These are phyloP conservation scores for Chrysogorgia sp. DNA, from an alignment of 92 coral and sea anemone species.

Conservation along the genomic window DNA sequence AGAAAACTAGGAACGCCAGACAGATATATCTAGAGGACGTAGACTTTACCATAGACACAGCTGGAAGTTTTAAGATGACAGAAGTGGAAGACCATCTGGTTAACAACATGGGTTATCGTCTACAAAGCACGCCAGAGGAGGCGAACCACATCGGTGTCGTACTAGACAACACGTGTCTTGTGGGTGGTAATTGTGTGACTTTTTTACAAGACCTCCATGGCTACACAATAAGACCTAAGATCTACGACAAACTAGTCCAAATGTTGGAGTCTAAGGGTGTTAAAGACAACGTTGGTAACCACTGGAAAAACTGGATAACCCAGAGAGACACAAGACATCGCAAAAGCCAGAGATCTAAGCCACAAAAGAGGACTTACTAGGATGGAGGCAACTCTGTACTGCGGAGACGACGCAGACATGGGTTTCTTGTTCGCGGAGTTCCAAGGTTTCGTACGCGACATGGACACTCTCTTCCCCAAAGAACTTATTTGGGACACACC, in stretches of 20 bases:
- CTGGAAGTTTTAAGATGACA: neutral
- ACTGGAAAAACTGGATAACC: conserved; percentile 18
- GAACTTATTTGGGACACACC: conserved; percentile 22
- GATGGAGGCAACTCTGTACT: neutral
- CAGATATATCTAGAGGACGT: neutral
- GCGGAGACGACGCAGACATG: neutral
- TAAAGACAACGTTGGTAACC: neutral
- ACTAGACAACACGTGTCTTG: neutral
- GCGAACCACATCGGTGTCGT: neutral
- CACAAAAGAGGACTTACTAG: neutral
- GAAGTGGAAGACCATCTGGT: neutral
- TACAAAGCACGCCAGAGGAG: too few species aligned
- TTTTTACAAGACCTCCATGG: neutral
- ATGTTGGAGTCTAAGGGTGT: conserved; percentile 24
- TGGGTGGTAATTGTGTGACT: conserved; percentile 4
- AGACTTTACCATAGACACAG: neutral
- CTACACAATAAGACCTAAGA: neutral
- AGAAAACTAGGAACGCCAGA: neutral
- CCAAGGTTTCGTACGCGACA: neutral
- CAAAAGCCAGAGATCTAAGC: neutral
- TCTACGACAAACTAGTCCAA: conserved; percentile 13
- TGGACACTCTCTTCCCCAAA: neutral
- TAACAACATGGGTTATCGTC: too few species aligned
- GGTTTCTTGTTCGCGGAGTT: neutral
- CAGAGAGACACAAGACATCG: neutral